Base-by-base conservation (phyloP, 1,140 invertebrate species). In the Pseudomyrmex flavicornis region DNA sequence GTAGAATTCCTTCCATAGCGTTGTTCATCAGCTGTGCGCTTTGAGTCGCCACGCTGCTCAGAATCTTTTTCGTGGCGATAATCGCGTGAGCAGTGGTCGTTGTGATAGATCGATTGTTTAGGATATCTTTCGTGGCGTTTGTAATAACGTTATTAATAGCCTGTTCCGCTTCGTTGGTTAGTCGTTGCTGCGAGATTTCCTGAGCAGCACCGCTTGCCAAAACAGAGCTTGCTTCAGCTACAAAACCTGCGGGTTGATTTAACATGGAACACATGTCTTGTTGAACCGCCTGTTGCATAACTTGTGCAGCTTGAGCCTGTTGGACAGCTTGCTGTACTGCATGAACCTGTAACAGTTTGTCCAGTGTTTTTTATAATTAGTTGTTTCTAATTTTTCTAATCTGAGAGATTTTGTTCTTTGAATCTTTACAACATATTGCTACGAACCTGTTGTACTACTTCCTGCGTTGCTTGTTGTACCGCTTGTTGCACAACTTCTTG, bases 271-370 rank as follows among this genome's bases (percentile, higher is more conserved):
- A 92, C 1, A 94, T 94, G 35, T 94, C 94, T 73, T 94, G 93
- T 26, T 94, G 93, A 4, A 94, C 93, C 2, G 93, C 94, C 35
- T 94, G 93, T 46, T 94, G 93, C 92, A 94, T 93, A 1, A 91
- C 94, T 65, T 94, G 93, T 22, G 95, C 95, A 0, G 94, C 94
- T 65, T 93, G 94, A 0, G 94, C 93, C 12, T 95, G 94, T 79
- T 95, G 95, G 82, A 96, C 95, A 82, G 95, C 95, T 86, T 96
- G 95, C 76, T 95, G 95, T 2, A 96, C 95, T 15, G 95, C 95
- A 89, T 96, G 95, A 0, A 94, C 93, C 86, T 91, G 85, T 7
- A 59, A 70, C 10, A 70, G n/a, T 79, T 79, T 59, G 58, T 17
- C 5, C 35, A 35, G 1, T 35, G 5, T 35, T 2, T 48, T 54